phyloP scores from a whole-genome alignment of 1,140 invertebrate genomes.

The Protaetia brevitarsis region DNA sequence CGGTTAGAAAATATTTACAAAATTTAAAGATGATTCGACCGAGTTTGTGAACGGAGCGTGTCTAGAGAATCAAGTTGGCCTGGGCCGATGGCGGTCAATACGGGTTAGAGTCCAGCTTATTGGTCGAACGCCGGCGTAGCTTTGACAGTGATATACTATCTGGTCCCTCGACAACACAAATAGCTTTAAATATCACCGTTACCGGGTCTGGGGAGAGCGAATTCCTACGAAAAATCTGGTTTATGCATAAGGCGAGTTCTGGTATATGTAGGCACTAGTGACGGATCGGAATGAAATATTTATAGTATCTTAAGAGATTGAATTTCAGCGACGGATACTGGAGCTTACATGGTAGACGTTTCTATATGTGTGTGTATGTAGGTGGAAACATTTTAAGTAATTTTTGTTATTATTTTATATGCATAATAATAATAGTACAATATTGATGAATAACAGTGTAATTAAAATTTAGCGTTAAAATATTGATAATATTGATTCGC shows the following conservation, averaged over 20 bases:
- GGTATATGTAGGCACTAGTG: not conserved
- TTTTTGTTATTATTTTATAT: no score
- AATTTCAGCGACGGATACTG: conserved; percentile 2
- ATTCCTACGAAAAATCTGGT: conserved; percentile 11
- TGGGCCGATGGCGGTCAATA: conserved; percentile 25
- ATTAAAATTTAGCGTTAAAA: no score
- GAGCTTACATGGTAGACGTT: no score
- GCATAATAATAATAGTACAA: no score
- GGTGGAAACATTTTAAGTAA: no score
- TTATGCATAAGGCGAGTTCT: not conserved
- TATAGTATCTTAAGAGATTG: not conserved
- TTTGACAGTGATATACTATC: conserved; percentile 25
- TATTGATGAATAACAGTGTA: no score
- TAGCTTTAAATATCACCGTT: conserved; percentile 14
- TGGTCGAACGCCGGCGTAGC: conserved; percentile 17
- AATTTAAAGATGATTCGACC: not conserved
- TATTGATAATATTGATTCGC: no score
- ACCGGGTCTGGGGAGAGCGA: not conserved
- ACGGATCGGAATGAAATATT: conserved; percentile 3
- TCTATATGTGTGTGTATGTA: no score
- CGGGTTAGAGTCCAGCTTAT: conserved; percentile 6
- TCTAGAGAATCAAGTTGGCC: not conserved
- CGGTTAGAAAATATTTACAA: not conserved
- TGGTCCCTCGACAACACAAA: not conserved
- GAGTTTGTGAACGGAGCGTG: not conserved